Evolutionary conservation across 2,113 vertebrate species (phyloP), one percentile per base, ranked within the genome.

Genomic region (Thryonomys swinderianus): DNA sequence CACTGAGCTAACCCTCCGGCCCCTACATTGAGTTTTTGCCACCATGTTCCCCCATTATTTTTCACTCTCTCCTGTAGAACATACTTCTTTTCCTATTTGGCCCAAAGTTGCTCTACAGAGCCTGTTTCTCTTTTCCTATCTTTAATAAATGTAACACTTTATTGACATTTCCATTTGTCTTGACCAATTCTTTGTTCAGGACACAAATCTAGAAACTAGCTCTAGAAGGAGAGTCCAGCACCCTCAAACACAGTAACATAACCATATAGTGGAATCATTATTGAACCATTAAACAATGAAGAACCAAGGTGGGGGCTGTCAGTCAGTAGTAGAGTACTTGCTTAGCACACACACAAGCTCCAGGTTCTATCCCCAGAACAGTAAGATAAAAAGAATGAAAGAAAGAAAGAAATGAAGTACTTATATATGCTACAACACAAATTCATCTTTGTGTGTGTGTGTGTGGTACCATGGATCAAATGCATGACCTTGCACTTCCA

Each of bases 251-350:
- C 40, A 27, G 40, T 42, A 51, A 69, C 12, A 91, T 83, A 66
- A 53, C 7, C 18, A 59, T 27, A 80, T n/a, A 81, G 34, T 51
- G 40, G 66, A 81, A 95, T 85, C 81, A 90, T 62, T 57, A 96
- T 55, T 94, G 30, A 84, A 53, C 51, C 88, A 66, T 37, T 71
- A 78, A 91, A 85, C 84, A 85, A 88, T 57, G 5, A 95, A 85
- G 45, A 91, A 71, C 18, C 85, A 25, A 34, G 30, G 11, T 30
- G 34, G 23, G n/a, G 30, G 48, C 16, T 42, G 12, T 85, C 67
- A 71, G 48, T 66, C 27, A 78, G 48, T 78, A 27, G 20, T 34
- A 79, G 48, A 73, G 23, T 25, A 55, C 48, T 53, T 71, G 48
- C 69, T 27, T 88, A 74, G 27, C 37, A 74, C 34, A 7, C 59